Evolutionary conservation across 1,140 invertebrate species (phyloP).

Genomic region (Pteromalus puparum): DNA sequence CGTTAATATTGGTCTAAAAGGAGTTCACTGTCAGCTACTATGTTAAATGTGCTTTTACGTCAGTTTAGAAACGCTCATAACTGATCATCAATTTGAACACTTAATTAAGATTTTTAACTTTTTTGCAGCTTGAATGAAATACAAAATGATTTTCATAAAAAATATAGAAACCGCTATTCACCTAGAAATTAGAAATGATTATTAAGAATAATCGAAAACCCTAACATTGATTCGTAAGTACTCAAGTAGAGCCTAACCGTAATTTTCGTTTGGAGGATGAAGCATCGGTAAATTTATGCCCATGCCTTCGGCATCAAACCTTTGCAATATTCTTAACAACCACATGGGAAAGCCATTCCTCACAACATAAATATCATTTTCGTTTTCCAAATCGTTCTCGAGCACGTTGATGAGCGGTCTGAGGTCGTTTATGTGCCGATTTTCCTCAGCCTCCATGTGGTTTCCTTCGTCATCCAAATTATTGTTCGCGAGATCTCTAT

Average conservation of each 20-base stretch:
- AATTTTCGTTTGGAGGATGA: slow-evolving; percentile 63
- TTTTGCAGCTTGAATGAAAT: not conserved
- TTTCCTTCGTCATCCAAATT: slow-evolving; percentile 77
- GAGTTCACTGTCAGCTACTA: slow-evolving; percentile 21
- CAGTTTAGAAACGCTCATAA: not conserved
- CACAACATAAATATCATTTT: slow-evolving; percentile 68
- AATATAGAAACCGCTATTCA: slow-evolving; percentile 3
- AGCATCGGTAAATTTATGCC: slow-evolving; percentile 53
- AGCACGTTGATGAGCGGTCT: slow-evolving; percentile 61
- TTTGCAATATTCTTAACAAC: slow-evolving; percentile 65
- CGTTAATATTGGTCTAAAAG: slow-evolving; percentile 21
- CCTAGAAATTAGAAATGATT: slow-evolving; percentile 2
- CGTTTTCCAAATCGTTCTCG: slow-evolving; percentile 67
- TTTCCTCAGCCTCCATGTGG: slow-evolving; percentile 67
- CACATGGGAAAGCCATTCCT: slow-evolving; percentile 66
- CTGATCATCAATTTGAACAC: not conserved
- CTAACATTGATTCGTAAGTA: not conserved
- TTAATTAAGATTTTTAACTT: not conserved
- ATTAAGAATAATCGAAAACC: not conserved
- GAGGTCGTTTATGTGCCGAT: slow-evolving; percentile 59
- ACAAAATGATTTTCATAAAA: not conserved
- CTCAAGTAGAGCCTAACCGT: slow-evolving; percentile 57
- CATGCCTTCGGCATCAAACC: slow-evolving; percentile 54
- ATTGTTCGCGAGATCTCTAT: slow-evolving; percentile 77
- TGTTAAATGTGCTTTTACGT: slow-evolving; percentile 22